These are phyloP conservation scores for Stictocephala bisonia DNA, from an alignment of 2,888 invertebrate genomes.

Conservation along the genomic window DNA sequence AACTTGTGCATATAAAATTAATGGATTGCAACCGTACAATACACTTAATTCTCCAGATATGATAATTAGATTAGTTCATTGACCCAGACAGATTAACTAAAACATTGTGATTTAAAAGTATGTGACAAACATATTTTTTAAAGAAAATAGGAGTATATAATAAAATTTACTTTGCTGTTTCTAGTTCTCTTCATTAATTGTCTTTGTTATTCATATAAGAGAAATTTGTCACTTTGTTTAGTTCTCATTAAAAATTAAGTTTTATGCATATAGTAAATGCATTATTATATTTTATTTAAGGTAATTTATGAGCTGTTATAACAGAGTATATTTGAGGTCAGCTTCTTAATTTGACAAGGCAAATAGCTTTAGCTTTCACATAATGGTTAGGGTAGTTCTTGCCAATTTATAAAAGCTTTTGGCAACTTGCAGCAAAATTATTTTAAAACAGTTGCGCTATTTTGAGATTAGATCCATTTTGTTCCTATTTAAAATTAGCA, in stretches of 20 bases:
- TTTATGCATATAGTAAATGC: neutral
- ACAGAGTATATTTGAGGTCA: too few relatives aligned
- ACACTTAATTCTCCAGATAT: too few relatives aligned
- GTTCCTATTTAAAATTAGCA: too few relatives aligned
- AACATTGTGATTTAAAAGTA: neutral
- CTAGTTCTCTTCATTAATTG: neutral
- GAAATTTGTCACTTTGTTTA: neutral
- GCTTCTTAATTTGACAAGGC: too few relatives aligned
- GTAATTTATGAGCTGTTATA: too few relatives aligned
- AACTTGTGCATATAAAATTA: too few relatives aligned
- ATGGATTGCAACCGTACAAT: too few relatives aligned
- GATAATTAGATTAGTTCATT: too few relatives aligned
- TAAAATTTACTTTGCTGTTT: neutral
- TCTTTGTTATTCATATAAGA: neutral
- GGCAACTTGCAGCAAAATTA: conserved; percentile 29
- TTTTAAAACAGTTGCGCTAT: conserved; percentile 27
- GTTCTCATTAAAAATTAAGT: neutral
- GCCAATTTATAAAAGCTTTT: conserved; percentile 39
- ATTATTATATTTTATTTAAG: too few relatives aligned
- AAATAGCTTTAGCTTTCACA: neutral
- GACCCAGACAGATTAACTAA: too few relatives aligned
- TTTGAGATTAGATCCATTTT: conserved; percentile 9
- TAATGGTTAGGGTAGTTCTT: neutral
- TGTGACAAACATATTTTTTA: neutral
- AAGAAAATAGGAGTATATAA: neutral